Evolutionary conservation across 2,113 vertebrate species (phyloP), one percentile per base, ranked within the genome.

Genomic region (Oriolus oriolus): DNA sequence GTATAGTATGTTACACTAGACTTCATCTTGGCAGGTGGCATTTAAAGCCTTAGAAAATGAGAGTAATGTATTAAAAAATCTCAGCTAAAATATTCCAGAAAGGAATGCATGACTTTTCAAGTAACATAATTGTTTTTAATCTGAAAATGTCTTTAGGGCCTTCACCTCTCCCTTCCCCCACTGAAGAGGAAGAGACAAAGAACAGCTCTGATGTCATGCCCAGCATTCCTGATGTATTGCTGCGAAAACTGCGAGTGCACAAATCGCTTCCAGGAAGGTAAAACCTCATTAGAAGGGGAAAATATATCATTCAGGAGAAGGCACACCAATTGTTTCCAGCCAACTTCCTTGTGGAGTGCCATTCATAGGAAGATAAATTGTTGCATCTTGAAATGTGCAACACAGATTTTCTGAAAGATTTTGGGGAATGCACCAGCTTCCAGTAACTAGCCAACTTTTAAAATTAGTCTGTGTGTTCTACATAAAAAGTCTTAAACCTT

Each of bases 191-290:
- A 87, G 99, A 99, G 50, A n/a, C 92, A 9, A 99, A 98, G 94
- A 98, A 92, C 77, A 98, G 98, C 81, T 97, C 98, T 24, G 99
- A 99, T 19, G 98, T 99, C 84, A 99, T 99, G 98, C 99, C 99
- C 59, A 99, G 98, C 97, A 99, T 99, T 97, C 98, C 99, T 64
- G 99, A 99, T 26, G 82, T 99, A 45, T 97, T 99, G 98, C 98
- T 99, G 53, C 97, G 98, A 83, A 99, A 99, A 93, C 98, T 99
- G 28, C 98, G 99, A 73, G 98, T 99, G 60, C 99, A 99, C 93
- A 98, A 98, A 73, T 98, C 98, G 4, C 97, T 99, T 61, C 98
- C 98, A 21, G 99, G 98, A 98, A 99, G 99, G 99, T 99, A 98
- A 98, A 94, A 85, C 35, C 30, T 47, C 63, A 23, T 47, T 50